These are phyloP conservation scores for Adelphocoris suturalis DNA, from an alignment of 2,888 invertebrate species.

Conservation along the genomic window DNA sequence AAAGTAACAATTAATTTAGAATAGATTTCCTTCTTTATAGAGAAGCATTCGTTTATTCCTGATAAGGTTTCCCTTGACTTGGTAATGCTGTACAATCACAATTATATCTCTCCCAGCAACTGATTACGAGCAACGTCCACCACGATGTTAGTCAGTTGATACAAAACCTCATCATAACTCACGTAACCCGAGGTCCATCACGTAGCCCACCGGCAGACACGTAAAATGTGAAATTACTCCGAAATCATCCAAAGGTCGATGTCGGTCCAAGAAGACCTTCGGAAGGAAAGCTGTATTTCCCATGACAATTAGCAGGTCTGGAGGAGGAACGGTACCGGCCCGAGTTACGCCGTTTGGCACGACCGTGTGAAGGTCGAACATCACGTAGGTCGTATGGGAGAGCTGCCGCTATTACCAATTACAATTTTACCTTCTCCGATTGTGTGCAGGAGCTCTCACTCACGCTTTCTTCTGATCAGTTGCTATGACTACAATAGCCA, in stretches of 20 bases:
- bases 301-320: conserved; percentile 22
- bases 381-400: conserved; percentile 21
- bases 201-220: not conserved
- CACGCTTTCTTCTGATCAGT: not conserved
- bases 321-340: not conserved
- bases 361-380: conserved; percentile 7
- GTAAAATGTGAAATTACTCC: conserved; percentile 15
- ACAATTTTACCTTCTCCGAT: not conserved
- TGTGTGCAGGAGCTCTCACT: not conserved
- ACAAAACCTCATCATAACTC: not conserved
- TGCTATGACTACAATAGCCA: not conserved
- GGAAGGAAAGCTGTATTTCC: not conserved
- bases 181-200: conserved; percentile 10
- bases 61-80: too few species aligned
- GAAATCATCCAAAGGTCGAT: not conserved
- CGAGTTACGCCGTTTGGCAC: not conserved
- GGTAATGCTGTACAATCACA: too few species aligned
- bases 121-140: too few species aligned
- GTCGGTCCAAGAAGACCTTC: not conserved
- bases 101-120: too few species aligned
- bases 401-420: not conserved
- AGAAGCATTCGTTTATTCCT: too few species aligned
- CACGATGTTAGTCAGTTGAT: too few species aligned
- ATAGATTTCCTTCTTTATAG: too few species aligned
- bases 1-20: too few species aligned